Percentiles rank a stretch among this genome's conserved stretches.
phyloP scores from a whole-genome alignment of 2,113 vertebrate species.

The Myrmecobius fasciatus region DNA sequence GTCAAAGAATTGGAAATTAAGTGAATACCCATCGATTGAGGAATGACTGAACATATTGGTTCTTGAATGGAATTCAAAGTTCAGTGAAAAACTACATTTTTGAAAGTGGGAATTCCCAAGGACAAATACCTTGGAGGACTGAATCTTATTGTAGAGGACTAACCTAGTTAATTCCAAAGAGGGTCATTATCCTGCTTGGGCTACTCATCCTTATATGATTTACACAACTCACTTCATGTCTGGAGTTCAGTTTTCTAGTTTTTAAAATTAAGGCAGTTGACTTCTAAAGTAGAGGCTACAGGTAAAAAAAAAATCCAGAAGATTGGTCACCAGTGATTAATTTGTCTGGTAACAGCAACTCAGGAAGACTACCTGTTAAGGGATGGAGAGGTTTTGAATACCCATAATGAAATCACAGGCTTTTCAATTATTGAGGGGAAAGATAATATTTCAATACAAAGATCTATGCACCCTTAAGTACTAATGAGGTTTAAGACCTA shows the following conservation, averaged over 20 bases:
- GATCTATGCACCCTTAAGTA: not conserved
- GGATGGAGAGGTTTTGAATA: not conserved
- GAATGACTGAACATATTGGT: not conserved
- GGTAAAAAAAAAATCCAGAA: not conserved
- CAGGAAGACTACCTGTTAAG: not conserved
- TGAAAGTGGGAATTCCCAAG: not conserved
- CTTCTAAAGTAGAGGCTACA: not conserved
- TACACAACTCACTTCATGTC: not conserved
- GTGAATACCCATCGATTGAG: no score
- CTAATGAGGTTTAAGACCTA: not conserved
- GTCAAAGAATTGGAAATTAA: no score
- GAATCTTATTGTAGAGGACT: not conserved
- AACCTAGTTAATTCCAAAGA: not conserved
- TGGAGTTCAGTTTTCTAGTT: not conserved
- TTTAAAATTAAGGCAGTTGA: not conserved
- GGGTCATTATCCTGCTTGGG: not conserved
- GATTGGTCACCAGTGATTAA: not conserved
- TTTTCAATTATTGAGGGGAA: not conserved
- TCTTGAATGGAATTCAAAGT: not conserved
- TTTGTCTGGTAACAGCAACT: not conserved
- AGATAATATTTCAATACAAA: not conserved
- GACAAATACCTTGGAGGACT: not conserved
- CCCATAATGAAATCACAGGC: not conserved
- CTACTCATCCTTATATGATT: not conserved
- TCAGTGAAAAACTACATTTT: not conserved